phyloP scores from a whole-genome alignment of 2,797 vertebrate species.

The Hippoglossus hippoglossus region DNA sequence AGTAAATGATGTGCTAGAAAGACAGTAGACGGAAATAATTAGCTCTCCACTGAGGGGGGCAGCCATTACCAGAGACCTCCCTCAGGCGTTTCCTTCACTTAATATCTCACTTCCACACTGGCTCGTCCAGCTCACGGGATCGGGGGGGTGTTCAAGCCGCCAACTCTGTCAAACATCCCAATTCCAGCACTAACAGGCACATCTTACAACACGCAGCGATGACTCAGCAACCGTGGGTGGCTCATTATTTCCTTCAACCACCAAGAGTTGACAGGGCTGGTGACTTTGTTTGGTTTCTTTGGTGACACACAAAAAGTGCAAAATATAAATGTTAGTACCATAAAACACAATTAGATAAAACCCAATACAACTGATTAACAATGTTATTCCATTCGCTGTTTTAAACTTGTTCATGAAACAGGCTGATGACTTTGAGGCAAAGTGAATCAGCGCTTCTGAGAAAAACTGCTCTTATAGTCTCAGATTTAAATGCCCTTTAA shows the following conservation, averaged over 20 bases:
- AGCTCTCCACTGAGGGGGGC: conserved; percentile 44
- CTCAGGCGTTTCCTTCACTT: conserved; percentile 57
- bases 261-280: conserved; percentile 34
- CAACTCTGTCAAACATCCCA: conserved; percentile 54
- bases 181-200: conserved; percentile 48
- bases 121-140: conserved; percentile 35
- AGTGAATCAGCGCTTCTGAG: too few species aligned
- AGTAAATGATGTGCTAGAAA: conserved; percentile 54
- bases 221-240: conserved; percentile 63
- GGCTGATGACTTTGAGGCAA: not conserved
- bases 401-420: conserved; percentile 22
- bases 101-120: conserved; percentile 57
- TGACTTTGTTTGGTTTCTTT: conserved; percentile 58
- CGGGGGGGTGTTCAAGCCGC: conserved; percentile 33
- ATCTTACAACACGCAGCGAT: conserved; percentile 45
- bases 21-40: conserved; percentile 67
- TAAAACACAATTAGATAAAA: conserved; percentile 23
- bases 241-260: conserved; percentile 72
- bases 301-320: conserved; percentile 30
- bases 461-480: too few species aligned
- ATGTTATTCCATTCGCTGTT: conserved; percentile 22
- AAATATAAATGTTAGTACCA: conserved; percentile 33
- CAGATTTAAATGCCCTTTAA: too few species aligned
- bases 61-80: conserved; percentile 62
- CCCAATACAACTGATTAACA: conserved; percentile 14